A percentile compares a stretch with the other conserved stretches of the same genome.
These are phyloP conservation scores for Myotis yumanensis DNA, from an alignment of 2,113 vertebrate species.

Conservation along the genomic window DNA sequence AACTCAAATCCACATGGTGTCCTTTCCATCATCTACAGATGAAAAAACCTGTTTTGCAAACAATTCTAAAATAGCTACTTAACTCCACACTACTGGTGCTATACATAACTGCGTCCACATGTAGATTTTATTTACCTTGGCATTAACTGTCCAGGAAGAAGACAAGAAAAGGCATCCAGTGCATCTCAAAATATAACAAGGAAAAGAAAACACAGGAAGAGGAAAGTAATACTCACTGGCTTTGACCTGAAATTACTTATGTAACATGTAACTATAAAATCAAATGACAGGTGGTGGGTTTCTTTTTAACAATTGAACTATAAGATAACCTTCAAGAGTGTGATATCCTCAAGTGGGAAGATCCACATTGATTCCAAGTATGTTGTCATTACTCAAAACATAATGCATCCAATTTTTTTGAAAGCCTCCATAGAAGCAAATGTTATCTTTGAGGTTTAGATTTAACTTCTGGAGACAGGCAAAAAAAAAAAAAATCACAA, in stretches of 20 bases:
- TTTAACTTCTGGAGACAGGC: constrained; percentile 41
- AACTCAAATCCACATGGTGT: constrained; percentile 22
- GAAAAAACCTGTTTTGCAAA: constrained; percentile 41
- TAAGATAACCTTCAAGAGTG: constrained; percentile 43
- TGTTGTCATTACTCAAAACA: constrained; percentile 9
- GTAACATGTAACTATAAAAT: constrained; percentile 52
- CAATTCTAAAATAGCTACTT: constrained; percentile 42
- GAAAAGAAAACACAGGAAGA: constrained; percentile 12
- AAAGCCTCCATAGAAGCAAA: constrained; percentile 46
- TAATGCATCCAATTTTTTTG: not conserved
- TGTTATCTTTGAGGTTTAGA: constrained; percentile 18
- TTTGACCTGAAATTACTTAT: constrained; percentile 61
- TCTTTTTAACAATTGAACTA: constrained; percentile 19
- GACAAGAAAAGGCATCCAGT: constrained; percentile 35
- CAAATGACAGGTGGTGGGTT: constrained; percentile 35
- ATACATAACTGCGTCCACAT: not conserved
- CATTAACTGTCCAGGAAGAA: constrained; percentile 38
- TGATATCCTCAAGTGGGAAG: constrained; percentile 14
- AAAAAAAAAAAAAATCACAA: not conserved
- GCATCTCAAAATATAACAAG: constrained; percentile 44
- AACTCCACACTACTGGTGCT: not conserved
- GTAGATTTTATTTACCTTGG: constrained; percentile 17
- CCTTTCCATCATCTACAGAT: constrained; percentile 33
- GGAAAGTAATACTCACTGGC: constrained; percentile 17
- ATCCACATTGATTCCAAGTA: constrained; percentile 33